These are phyloP conservation scores for Leptinotarsa defecta DNA, from an alignment of 1,140 invertebrate genomes.

Conservation along the genomic window DNA sequence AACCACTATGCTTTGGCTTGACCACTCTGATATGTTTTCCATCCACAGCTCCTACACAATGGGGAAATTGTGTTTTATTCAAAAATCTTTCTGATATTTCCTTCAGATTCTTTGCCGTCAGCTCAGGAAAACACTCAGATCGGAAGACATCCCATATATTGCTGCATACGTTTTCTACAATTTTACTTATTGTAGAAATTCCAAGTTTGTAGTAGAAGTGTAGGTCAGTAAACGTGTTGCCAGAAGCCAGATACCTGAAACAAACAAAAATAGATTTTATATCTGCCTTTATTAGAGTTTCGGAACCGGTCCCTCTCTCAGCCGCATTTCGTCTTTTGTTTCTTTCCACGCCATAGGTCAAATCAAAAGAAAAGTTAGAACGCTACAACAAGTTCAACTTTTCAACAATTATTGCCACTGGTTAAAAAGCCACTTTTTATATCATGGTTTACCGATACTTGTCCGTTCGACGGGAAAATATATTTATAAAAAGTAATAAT, in stretches of 20 bases:
- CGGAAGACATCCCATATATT: slow-evolving; percentile 1
- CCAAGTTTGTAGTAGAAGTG: neutral
- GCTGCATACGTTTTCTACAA: neutral
- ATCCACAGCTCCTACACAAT: slow-evolving; percentile 22
- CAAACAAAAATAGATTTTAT: no score
- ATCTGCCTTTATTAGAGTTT: no score
- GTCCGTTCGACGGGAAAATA: no score
- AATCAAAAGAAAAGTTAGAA: no score
- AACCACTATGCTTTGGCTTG: neutral
- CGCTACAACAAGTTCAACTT: no score
- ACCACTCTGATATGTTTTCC: slow-evolving; percentile 29
- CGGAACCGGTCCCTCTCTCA: no score
- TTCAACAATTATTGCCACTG: no score
- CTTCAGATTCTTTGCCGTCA: neutral
- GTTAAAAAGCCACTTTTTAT: no score
- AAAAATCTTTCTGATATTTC: neutral
- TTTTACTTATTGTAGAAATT: neutral
- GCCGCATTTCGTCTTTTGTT: no score
- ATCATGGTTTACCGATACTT: no score
- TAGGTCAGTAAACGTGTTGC: neutral
- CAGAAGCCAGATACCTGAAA: slow-evolving; percentile 13
- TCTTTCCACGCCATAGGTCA: no score
- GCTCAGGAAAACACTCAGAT: neutral
- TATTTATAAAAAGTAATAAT: no score
- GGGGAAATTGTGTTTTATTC: slow-evolving; percentile 28